A percentile compares a stretch with the other conserved stretches of the same genome.
phyloP scores from a whole-genome alignment of 2,888 invertebrate species.

The Scaptodrosophila latifasciaeformis region DNA sequence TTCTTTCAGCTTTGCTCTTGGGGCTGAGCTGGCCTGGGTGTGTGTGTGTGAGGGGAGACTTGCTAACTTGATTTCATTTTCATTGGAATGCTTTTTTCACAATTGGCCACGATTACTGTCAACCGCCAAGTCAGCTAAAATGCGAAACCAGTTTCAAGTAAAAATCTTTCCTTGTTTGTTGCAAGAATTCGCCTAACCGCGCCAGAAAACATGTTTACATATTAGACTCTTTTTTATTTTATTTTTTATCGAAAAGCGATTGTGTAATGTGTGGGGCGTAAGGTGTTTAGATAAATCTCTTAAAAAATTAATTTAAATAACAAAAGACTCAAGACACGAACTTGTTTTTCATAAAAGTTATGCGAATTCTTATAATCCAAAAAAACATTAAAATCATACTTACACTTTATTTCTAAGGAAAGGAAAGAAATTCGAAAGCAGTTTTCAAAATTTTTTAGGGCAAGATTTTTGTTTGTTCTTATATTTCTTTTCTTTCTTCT shows the following conservation, averaged over 20 bases:
- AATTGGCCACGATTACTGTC: conserved; percentile 44
- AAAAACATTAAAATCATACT: too few species aligned
- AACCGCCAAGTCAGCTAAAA: not conserved
- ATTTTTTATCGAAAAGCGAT: conserved; percentile 37
- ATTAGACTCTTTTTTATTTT: conserved; percentile 3
- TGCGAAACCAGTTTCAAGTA: conserved; percentile 46
- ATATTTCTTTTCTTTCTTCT: conserved; percentile 15
- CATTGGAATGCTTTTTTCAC: conserved; percentile 63
- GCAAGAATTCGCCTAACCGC: conserved; percentile 45
- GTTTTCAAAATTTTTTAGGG: too few species aligned
- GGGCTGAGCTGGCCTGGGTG: conserved; percentile 15
- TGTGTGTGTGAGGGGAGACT: conserved; percentile 7
- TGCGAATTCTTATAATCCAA: not conserved
- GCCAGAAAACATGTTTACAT: conserved; percentile 45
- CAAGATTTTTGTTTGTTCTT: too few species aligned
- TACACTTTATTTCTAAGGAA: too few species aligned
- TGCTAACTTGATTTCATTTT: conserved; percentile 42
- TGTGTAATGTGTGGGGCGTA: conserved; percentile 57
- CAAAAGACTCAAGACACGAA: conserved; percentile 23
- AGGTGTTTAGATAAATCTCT: conserved; percentile 56
- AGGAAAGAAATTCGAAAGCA: not conserved
- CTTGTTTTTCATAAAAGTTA: conserved; percentile 3
- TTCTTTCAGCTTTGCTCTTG: conserved; percentile 12
- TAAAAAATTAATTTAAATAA: conserved; percentile 35
- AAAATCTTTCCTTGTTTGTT: conserved; percentile 59